Percentiles rank a stretch among this genome's conserved stretches.
Evolutionary conservation across 2,797 vertebrate species (phyloP).

Genomic region (Clamator glandarius): DNA sequence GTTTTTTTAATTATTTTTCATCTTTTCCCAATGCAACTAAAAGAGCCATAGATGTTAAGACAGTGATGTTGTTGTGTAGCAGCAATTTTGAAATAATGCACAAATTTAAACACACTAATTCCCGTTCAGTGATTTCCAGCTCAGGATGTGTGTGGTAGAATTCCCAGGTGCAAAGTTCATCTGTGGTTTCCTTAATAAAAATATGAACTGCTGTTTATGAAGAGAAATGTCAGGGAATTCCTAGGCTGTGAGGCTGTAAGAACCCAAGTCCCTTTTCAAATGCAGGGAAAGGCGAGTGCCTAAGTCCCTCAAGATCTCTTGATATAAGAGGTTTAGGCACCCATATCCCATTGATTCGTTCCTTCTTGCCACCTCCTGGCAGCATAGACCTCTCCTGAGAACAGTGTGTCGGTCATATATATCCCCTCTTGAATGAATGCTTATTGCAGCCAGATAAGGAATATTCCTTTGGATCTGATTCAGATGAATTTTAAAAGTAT

Average conservation of each 20-base stretch:
- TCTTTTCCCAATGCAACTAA: background rate
- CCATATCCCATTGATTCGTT: background rate
- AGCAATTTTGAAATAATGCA: background rate
- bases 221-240: slow-evolving; percentile 37
- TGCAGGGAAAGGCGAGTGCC: background rate
- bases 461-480: slow-evolving; percentile 70
- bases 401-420: background rate
- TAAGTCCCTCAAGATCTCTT: background rate
- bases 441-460: slow-evolving; percentile 75
- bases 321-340: background rate
- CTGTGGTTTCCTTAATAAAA: slow-evolving; percentile 45
- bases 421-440: background rate
- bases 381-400: background rate
- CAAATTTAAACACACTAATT: background rate
- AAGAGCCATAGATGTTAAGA: background rate
- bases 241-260: background rate
- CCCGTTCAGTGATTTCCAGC: slow-evolving; percentile 8
- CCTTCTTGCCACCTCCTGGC: background rate
- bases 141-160: slow-evolving; percentile 37
- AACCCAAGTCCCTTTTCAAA: background rate
- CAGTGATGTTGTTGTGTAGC: background rate
- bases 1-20: background rate
- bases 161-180: slow-evolving; percentile 13
- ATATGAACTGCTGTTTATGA: background rate
- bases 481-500: slow-evolving; percentile 69